Percentiles rank a stretch among this genome's conserved stretches.
Evolutionary conservation across 2,113 vertebrate genomes (phyloP).

Genomic region (Hippocampus guttulatus): DNA sequence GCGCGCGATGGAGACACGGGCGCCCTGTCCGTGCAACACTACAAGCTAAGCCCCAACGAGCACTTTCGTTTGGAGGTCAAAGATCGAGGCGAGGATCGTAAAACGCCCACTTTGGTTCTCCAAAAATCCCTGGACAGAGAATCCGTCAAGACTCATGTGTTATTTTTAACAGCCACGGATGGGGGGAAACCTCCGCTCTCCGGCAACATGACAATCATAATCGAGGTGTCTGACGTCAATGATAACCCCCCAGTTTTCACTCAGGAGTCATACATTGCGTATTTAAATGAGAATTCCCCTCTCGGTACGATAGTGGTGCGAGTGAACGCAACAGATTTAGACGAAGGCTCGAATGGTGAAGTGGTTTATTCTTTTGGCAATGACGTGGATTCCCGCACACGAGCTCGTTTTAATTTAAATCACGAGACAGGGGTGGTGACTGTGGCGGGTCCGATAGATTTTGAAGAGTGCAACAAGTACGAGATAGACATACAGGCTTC

Average conservation of each 20-base stretch:
- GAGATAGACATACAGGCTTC: slow-evolving; percentile 55
- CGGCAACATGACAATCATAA: slow-evolving; percentile 48
- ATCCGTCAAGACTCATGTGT: slow-evolving; percentile 16
- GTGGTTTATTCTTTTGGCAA: slow-evolving; percentile 53
- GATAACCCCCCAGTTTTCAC: slow-evolving; percentile 68
- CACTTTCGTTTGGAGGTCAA: slow-evolving; percentile 61
- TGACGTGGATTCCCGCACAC: slow-evolving; percentile 24
- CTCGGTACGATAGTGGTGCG: slow-evolving; percentile 46
- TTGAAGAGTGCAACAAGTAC: slow-evolving; percentile 33
- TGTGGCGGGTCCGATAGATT: slow-evolving; percentile 27
- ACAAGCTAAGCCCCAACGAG: slow-evolving; percentile 64
- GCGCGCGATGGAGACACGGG: slow-evolving; percentile 70
- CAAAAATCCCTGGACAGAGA: slow-evolving; percentile 53
- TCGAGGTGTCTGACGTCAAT: slow-evolving; percentile 63
- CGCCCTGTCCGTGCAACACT: slow-evolving; percentile 65
- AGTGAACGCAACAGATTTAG: slow-evolving; percentile 62
- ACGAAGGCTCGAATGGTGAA: slow-evolving; percentile 55
- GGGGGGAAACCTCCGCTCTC: slow-evolving; percentile 60
- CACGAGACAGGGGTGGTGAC: no score
- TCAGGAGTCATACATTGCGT: slow-evolving; percentile 28
- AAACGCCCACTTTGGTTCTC: slow-evolving; percentile 46
- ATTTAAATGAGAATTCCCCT: slow-evolving; percentile 54
- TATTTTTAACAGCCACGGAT: slow-evolving; percentile 56
- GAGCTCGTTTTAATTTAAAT: no score
- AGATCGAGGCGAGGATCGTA: slow-evolving; percentile 47